Base-by-base conservation (phyloP, 2,888 invertebrate genomes). In the Andrena praecox region DNA sequence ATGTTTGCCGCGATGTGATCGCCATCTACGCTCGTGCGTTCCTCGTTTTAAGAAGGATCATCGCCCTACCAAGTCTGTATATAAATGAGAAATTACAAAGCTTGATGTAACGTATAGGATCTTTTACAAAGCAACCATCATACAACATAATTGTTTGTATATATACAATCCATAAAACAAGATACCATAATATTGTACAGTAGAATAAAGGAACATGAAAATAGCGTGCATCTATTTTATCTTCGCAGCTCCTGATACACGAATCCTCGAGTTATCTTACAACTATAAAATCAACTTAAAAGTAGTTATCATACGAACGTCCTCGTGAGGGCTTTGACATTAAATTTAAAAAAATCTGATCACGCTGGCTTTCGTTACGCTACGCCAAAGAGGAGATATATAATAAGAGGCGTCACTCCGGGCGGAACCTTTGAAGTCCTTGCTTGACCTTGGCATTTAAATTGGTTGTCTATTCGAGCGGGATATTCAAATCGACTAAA, bases 181-280 rank as follows among this genome's bases (percentile, higher is more conserved):
- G 48, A 84, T 76, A 86, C 69, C 83, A 88, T 75, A 87, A 73
- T 82, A 89, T 87, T 91, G 91, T 91, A 91, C 91, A 91, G 90
- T 90, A 89, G 89, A 90, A 86, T 87, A 91, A 91, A 89, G 48
- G 67, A 88, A 83, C 84, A 85, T 85, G 78, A 73, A 88, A 88
- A 54, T 20, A 54, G 35, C 20, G 56, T 8, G 27, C 10, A 8
- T 64, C 48, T 64, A 24, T 29, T 42, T 64, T 27, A 48, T 56
- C 7, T 68, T 68, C 12, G 1, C 42, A 42, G 42, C 12, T 42
- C 42, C 12, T 12, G 12, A 10, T 12, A 42, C 12, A 1, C 3
- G 2, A 12, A 35, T 35, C 35, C 12, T 35, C 35, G 35, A 35
- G 4, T 42, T 42, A 42, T 12, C 0, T 42, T 42, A 12, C 42